Evolutionary conservation across 2,797 vertebrate genomes (phyloP).

Genomic region (Chaetophractus vellerosus): DNA sequence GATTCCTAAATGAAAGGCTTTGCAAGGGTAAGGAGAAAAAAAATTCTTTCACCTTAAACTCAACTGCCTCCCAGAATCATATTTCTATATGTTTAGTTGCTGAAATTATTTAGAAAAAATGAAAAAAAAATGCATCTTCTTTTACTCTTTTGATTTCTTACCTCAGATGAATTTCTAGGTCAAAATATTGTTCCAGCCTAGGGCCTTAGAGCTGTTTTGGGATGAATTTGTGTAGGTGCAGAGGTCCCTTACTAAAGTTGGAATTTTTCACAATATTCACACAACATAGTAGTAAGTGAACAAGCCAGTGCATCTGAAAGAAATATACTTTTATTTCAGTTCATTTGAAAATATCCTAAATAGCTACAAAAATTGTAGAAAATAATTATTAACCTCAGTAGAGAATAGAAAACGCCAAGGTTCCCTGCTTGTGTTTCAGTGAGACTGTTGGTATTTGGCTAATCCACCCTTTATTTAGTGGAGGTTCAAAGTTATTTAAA

Average conservation of each 20-base stretch:
- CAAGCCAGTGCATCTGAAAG: background rate
- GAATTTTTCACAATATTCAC: conserved; percentile 15
- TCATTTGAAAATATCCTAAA: conserved; percentile 24
- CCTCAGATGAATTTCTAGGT: background rate
- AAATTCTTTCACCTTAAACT: background rate
- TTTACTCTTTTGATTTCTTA: background rate
- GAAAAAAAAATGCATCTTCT: background rate
- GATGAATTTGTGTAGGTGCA: conserved; percentile 13
- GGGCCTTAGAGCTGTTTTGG: background rate
- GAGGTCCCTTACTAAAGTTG: background rate
- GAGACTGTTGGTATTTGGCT: background rate
- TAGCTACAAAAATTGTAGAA: background rate
- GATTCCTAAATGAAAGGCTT: background rate
- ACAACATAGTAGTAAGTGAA: background rate
- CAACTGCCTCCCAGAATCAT: background rate
- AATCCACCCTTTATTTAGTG: background rate
- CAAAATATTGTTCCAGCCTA: background rate
- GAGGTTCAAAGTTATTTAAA: conserved; percentile 23
- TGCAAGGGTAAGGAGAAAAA: background rate
- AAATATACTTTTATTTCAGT: conserved; percentile 10
- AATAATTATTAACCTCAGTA: background rate
- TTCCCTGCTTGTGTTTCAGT: background rate
- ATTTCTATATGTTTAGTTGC: conserved; percentile 7
- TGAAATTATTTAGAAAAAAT: background rate
- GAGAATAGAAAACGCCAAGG: background rate